Evolutionary conservation across 2,797 vertebrate species (phyloP).

Genomic region (Argentina silus): DNA sequence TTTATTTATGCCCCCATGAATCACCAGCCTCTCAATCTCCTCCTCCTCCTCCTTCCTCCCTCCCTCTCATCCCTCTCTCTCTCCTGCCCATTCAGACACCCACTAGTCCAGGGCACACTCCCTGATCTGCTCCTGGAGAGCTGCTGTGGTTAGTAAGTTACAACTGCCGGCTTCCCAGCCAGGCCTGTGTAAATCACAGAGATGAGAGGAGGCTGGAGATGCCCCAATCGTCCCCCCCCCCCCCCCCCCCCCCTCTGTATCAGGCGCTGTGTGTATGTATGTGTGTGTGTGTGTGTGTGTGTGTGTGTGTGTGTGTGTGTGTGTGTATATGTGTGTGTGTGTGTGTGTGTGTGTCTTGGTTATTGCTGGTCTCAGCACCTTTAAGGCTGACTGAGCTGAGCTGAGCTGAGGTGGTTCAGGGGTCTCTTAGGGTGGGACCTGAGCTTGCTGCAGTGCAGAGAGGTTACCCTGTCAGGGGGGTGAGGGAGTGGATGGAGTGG

Average conservation of each 20-base stretch:
- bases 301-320: background rate
- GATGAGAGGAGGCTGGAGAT: background rate
- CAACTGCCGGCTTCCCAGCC: background rate
- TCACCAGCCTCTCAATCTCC: slow-evolving; percentile 22
- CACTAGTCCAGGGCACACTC: background rate
- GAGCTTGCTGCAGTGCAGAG: slow-evolving; percentile 14
- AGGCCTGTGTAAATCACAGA: background rate
- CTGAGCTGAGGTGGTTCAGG: background rate
- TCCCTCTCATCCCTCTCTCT: background rate
- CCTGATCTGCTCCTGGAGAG: background rate
- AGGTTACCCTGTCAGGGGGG: slow-evolving; percentile 6
- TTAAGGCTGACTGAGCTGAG: background rate
- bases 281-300: background rate
- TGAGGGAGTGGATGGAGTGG: background rate
- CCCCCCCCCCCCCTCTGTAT: background rate
- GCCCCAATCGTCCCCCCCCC: background rate
- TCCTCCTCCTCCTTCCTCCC: slow-evolving; percentile 10
- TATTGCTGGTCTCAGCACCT: slow-evolving; percentile 5
- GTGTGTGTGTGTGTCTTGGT: slow-evolving; percentile 16
- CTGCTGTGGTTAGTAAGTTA: background rate
- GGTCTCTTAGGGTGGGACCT: background rate
- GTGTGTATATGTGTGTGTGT: slow-evolving; percentile 10
- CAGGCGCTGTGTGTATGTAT: background rate
- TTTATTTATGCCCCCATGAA: slow-evolving; percentile 31
- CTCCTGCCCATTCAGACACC: slow-evolving; percentile 17